phyloP scores from a whole-genome alignment of 2,797 vertebrate genomes.

The Tapera naevia region DNA sequence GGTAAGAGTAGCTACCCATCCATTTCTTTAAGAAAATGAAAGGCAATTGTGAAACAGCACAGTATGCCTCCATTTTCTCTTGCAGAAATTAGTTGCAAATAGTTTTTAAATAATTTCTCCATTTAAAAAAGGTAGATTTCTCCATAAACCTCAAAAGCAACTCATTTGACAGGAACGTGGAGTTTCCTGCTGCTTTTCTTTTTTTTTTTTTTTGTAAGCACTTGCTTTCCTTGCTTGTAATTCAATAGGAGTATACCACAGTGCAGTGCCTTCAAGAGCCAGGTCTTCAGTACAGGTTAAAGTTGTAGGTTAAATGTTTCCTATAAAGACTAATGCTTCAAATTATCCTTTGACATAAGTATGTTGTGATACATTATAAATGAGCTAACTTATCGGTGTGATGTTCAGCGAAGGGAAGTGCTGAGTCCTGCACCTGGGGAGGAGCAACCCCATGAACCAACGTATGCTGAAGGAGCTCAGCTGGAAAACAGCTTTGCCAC shows the following conservation, averaged over 20 bases:
- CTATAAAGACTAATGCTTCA: neutral
- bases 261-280: neutral
- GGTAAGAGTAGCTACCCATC: neutral
- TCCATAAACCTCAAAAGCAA: neutral
- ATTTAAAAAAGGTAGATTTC: neutral
- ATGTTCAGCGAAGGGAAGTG: neutral
- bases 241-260: neutral
- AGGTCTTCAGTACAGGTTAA: neutral
- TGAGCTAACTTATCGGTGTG: neutral
- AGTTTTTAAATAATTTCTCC: neutral
- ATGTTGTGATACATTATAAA: neutral
- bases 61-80: neutral
- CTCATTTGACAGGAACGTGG: neutral
- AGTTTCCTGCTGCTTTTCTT: neutral
- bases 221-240: neutral
- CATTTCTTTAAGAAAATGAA: neutral
- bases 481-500: neutral
- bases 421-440: neutral
- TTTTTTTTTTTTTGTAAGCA: neutral
- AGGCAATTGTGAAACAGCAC: neutral
- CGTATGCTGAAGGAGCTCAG: neutral
- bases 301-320: neutral
- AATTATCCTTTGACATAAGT: neutral
- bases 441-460: neutral
- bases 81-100: neutral